Percentiles rank a stretch among this genome's conserved stretches.
Conservation (phyloP, 2,797 vertebrate genomes). For the Perodicticus potto region DNA sequence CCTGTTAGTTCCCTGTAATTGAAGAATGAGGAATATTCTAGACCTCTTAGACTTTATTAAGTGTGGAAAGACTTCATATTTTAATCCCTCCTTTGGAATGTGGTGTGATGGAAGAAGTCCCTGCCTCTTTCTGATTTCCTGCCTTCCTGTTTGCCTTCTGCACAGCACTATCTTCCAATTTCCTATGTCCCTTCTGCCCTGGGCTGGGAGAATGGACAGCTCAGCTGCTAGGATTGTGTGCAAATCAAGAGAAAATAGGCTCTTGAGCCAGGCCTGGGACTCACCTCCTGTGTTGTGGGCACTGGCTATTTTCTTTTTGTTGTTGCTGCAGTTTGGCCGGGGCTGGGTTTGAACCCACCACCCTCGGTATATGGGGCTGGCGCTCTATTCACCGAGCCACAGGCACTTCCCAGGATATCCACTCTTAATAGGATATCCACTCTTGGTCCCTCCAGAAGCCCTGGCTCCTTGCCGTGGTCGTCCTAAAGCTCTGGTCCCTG, state of each 20-base stretch:
- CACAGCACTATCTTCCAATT: background rate
- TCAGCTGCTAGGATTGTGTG: too few species aligned
- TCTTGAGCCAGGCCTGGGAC: background rate
- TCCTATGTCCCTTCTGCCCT: background rate
- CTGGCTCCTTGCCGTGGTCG: background rate
- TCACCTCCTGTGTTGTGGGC: fast-evolving
- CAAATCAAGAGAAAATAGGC: background rate
- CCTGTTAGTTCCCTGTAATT: background rate
- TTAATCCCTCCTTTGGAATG: background rate
- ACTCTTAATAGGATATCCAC: too few species aligned
- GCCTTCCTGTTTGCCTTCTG: background rate
- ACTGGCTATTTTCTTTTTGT: too few species aligned
- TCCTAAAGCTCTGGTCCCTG: background rate
- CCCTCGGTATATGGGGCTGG: too few species aligned
- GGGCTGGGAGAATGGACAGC: background rate
- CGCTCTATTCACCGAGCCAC: too few species aligned
- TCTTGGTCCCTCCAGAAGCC: background rate
- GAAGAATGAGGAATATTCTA: background rate
- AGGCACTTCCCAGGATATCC: too few species aligned
- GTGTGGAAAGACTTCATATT: background rate
- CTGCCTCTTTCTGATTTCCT: background rate
- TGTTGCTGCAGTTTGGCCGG: too few species aligned
- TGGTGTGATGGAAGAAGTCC: background rate
- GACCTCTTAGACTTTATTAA: background rate
- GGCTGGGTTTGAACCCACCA: too few species aligned